Evolutionary conservation across 2,888 invertebrate genomes (phyloP), one percentile per base, ranked within the genome.

Genomic region (Acleris cristana): DNA sequence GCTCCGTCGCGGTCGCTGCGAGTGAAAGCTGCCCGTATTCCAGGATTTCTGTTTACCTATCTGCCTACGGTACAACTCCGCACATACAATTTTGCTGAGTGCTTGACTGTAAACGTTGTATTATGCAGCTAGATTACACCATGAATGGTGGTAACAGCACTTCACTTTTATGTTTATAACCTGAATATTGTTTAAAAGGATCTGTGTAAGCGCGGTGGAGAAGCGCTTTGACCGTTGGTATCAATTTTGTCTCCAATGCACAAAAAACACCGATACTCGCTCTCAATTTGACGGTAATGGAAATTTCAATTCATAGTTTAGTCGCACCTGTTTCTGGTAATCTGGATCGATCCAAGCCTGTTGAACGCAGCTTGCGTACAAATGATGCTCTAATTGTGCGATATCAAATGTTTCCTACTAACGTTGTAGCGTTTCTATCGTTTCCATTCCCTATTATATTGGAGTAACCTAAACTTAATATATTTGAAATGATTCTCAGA

Each of bases 1-100:
- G 34, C 18, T 51, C 23, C 23, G n/a, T 7, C 45, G 44, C 30
- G 44, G 52, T 62, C 23, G 49, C 54, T 40, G 52, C 45, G 49
- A 8, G 49, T 34, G 45, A n/a, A 44, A 26, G 51, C 53, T 52
- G 48, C 52, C 57, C 53, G 52, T 54, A 48, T 54, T 23, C 19
- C 53, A 52, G 57, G 40, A 64, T 67, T 54, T 61, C 68, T 57
- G 64, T 60, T 56, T 56, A 49, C 57, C 64, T 68, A 64, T 70
- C 56, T 61, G 64, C 64, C 64, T 60, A 52, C 55, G 55, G 19
- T 52, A 58, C 44, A 44, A 18, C 52, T 57, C 53, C 21, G 53
- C 51, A 60, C 56, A 65, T 70, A 74, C 72, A 73, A 76, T 76
- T 74, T 75, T 64, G 72, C 67, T 73, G 75, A 78, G 77, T 76